Base-by-base conservation (phyloP, 2,888 invertebrate species). In the Agrotis clavis region DNA sequence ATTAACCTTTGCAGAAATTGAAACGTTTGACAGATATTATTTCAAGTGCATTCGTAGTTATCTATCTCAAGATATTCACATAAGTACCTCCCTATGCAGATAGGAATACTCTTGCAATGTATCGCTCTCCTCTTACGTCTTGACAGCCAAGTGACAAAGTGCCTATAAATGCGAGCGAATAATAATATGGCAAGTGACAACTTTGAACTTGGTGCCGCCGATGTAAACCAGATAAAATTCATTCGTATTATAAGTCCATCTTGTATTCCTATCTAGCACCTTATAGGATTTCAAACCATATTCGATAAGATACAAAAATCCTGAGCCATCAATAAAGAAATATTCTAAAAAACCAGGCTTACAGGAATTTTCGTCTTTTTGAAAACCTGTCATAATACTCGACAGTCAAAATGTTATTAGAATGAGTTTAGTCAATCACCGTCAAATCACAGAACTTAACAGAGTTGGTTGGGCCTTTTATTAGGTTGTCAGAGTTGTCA, bases 151-250 rank as follows among this genome's bases (percentile, higher is more conserved):
- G 50, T 76, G 79, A 85, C 72, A 77, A 77, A 83, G 61, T 65
- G 25, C 35, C 54, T 35, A 75, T 69, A 80, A 79, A 80, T 74
- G 81, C 67, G 35, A 76, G 60, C 83, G 57, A 80, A 82, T n/a
- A n/a, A n/a, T n/a, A n/a, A n/a, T 78, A 86, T 74, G 77, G 82
- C 77, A 45, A 67, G 67, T 76, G 69, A 74, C 84, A 74, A 68
- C 77, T 81, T 84, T 84, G 80, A 86, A 82, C 86, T 87, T 82
- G 68, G 67, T 71, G 63, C 71, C 61, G 59, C 56, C 53, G 74
- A 77, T 83, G 71, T 74, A 66, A 79, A 78, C 69, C 69, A 77
- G 83, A 81, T 83, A 80, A 71, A 71, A 61, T 4, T 60, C 54
- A 62, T 54, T 71, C 30, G 51, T 67, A 61, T 61, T 70, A 63